Evolutionary conservation across 2,113 vertebrate genomes (phyloP), one percentile per base, ranked within the genome.

Genomic region (Ophiodon elongatus): DNA sequence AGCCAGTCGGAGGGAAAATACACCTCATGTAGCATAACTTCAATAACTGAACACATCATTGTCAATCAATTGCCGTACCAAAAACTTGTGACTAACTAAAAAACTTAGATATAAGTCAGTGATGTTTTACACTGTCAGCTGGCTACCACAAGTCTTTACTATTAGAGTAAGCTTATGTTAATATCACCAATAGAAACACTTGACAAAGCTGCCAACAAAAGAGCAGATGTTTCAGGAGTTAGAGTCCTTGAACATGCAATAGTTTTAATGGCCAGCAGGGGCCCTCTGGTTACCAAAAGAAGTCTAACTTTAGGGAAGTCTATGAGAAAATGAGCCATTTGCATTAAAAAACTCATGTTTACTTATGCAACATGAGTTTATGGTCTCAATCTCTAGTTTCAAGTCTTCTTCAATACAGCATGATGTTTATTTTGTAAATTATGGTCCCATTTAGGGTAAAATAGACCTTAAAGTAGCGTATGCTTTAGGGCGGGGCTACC

Each of bases 1-100:
- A 79, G 52, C 68, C 31, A 43, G 66, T 60, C 35, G 65, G 57
- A 66, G 6, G 54, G 43, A 75, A 75, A 62, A 57, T 6, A 67
- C 11, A 56, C 7, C 17, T 27, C 23, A 27, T 37, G 52, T 13
- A 72, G 47, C 54, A 29, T 21, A 3, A 56, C 33, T 13, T 41
- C 35, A 59, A 41, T 27, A 2, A 65, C 4, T 2, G 1, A 65
- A 27, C 19, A 39, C 31, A 65, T 27, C 14, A n/a, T n/a, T n/a
- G n/a, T n/a, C 7, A 9, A 33, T 62, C 21, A n/a, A 15, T 15
- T 17, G 15, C 54, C 0, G 6, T 29, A 19, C 5, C 6, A 29
- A 73, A 60, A 43, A 62, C 19, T 5, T 33, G 35, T 57, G 27
- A 41, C 62, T 2, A 43, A 73, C 47, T 37, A 21, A 45, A 29